Conservation (phyloP, 37 sponge, comb jelly and placozoan genomes). For the Theonella swinhoei region DNA sequence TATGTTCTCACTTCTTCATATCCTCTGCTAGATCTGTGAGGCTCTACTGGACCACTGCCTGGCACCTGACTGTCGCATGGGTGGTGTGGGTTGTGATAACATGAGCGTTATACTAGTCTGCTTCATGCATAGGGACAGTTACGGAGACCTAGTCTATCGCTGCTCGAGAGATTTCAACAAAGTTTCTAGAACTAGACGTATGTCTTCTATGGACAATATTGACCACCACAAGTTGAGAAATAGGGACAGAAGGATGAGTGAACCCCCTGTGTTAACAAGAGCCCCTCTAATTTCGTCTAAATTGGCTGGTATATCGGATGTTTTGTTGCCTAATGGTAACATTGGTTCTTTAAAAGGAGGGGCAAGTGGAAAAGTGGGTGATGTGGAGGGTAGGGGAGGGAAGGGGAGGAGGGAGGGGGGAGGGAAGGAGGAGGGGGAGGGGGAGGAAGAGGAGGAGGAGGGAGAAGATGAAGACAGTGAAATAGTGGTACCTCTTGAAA, state of each 20-base stretch:
- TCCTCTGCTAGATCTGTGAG: conserved; percentile 84
- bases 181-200: neutral
- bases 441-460: neutral
- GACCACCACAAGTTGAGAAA: neutral
- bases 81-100: conserved; percentile 91
- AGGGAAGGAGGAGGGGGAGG: neutral
- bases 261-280: neutral
- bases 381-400: neutral
- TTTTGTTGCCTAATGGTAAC: neutral
- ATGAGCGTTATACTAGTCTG: conserved; percentile 87
- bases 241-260: neutral
- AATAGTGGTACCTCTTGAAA: neutral
- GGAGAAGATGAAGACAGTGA: neutral
- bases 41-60: conserved; percentile 81
- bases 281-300: neutral
- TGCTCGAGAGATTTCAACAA: conserved; percentile 20
- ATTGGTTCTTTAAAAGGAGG: neutral
- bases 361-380: neutral
- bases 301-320: neutral
- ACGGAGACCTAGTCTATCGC: conserved; percentile 41
- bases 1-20: too few relatives aligned
- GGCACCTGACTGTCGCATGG: conserved; percentile 80
- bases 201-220: neutral
- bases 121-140: conserved; percentile 66
- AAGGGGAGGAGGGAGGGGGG: neutral